These are phyloP conservation scores for Heliconius erato DNA, from an alignment of 2,888 invertebrate genomes.

Conservation along the genomic window DNA sequence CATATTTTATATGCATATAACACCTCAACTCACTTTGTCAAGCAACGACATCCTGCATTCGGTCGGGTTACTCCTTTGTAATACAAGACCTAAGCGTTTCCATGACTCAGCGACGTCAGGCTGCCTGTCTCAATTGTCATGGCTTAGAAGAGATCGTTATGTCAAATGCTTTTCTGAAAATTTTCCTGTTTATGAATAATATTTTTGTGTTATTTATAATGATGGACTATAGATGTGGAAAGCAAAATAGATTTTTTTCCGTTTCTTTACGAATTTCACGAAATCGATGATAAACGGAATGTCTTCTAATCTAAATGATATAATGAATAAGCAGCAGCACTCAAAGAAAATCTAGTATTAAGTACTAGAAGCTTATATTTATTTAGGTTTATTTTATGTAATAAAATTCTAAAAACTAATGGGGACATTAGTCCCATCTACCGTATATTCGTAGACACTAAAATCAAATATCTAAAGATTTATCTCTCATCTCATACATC, in stretches of 20 bases:
- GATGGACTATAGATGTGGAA: no score
- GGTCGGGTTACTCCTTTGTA: conserved; percentile 11
- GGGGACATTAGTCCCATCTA: background rate
- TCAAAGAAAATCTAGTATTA: no score
- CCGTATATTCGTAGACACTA: background rate
- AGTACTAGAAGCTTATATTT: no score
- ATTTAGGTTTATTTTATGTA: background rate
- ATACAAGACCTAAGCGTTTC: conserved; percentile 3
- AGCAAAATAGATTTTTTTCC: no score
- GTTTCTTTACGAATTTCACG: no score
- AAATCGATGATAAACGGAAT: no score
- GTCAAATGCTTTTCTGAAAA: background rate
- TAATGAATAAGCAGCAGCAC: no score
- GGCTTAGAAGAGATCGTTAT: conserved; percentile 9
- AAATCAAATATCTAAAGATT: background rate
- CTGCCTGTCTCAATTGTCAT: conserved; percentile 15
- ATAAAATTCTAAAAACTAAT: background rate
- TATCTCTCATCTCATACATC: background rate
- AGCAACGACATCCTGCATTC: conserved; percentile 12
- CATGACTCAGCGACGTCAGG: conserved; percentile 15
- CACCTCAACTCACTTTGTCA: background rate
- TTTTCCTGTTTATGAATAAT: no score
- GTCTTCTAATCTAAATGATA: no score
- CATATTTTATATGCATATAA: background rate
- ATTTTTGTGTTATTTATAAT: no score